These are phyloP conservation scores for Argyra leucocephala DNA, from an alignment of 2,888 invertebrate species.

Conservation along the genomic window DNA sequence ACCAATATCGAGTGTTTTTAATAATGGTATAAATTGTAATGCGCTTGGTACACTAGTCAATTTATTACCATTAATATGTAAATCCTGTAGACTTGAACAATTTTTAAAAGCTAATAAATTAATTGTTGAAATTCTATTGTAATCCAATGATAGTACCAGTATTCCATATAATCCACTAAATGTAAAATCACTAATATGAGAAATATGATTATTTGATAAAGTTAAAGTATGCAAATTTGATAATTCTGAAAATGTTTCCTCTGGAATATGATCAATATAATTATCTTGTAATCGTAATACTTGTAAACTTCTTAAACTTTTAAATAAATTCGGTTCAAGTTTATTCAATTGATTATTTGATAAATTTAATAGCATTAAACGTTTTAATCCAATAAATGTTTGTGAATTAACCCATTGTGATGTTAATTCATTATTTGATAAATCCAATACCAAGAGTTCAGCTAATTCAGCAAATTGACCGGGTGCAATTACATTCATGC, in stretches of 20 bases:
- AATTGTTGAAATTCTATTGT: constrained; percentile 70
- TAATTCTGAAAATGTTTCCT: constrained; percentile 79
- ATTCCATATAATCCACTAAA: constrained; percentile 78
- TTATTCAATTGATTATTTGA: constrained; percentile 77
- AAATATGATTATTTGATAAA: constrained; percentile 75
- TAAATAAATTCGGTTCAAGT: constrained; percentile 72
- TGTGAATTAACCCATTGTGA: constrained; percentile 77
- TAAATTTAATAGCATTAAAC: constrained; percentile 74
- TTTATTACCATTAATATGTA: constrained; percentile 81
- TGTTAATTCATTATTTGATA: constrained; percentile 75
- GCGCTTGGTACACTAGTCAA: constrained; percentile 71
- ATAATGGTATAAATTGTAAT: constrained; percentile 69
- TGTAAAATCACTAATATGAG: constrained; percentile 71
- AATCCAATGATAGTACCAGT: constrained; percentile 72
- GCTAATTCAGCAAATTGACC: constrained; percentile 74
- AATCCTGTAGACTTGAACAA: constrained; percentile 78
- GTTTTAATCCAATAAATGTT: constrained; percentile 78
- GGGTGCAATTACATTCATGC: constrained; percentile 74
- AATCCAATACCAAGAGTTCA: constrained; percentile 67
- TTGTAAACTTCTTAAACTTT: constrained; percentile 73
- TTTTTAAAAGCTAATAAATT: constrained; percentile 79
- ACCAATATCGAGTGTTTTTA: constrained; percentile 81
- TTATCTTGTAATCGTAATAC: constrained; percentile 79
- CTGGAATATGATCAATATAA: constrained; percentile 69
- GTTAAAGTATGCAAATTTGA: constrained; percentile 82